phyloP scores from a whole-genome alignment of 2,888 invertebrate species.

The Nemoura dubitans region DNA sequence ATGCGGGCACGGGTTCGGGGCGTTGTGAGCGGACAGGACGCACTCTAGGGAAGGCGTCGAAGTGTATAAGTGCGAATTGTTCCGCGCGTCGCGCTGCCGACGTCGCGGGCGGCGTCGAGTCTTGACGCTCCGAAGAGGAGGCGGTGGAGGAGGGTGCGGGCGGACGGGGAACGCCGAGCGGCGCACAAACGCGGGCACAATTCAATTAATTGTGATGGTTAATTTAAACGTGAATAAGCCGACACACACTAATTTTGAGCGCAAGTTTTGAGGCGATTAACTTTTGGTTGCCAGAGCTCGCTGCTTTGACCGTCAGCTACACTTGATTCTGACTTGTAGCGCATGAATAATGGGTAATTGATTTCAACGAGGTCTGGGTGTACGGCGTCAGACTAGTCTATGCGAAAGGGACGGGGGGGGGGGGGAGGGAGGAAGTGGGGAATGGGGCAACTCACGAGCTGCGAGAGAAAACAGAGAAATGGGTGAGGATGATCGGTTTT shows the following conservation, averaged over 20 bases:
- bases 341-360: neutral
- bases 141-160: neutral
- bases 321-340: neutral
- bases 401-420: too few species aligned
- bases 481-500: neutral
- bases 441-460: neutral
- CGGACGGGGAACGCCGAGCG: too few species aligned
- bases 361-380: neutral
- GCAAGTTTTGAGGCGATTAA: neutral
- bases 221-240: neutral
- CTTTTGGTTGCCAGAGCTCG: neutral
- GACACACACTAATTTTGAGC: neutral
- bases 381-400: too few species aligned
- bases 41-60: neutral
- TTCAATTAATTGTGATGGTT: neutral
- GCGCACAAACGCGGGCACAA: neutral
- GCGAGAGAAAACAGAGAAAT: neutral
- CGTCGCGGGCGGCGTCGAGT: constrained; percentile 7
- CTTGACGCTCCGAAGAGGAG: neutral
- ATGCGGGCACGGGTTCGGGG: neutral
- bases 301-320: neutral
- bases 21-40: neutral
- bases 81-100: neutral
- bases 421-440: too few species aligned
- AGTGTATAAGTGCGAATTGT: neutral